Conservation (phyloP, 2,888 invertebrate genomes). For the Belgica antarctica region DNA sequence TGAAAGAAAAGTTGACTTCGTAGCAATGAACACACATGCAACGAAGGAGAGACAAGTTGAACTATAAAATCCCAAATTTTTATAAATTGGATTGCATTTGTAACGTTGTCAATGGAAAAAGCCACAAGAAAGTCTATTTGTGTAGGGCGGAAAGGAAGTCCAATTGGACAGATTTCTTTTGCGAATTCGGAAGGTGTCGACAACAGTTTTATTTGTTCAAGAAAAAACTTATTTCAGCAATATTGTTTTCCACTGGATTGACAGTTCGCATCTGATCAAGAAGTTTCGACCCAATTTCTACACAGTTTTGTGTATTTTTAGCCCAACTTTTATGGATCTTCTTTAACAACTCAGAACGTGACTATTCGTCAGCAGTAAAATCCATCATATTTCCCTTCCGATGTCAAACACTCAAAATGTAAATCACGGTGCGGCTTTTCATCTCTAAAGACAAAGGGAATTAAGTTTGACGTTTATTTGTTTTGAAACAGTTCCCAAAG, state of each 20-base stretch:
- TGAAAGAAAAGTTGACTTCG: too few relatives aligned
- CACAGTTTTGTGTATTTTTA: too few relatives aligned
- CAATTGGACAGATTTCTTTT: too few relatives aligned
- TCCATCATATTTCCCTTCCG: background rate
- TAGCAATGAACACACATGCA: background rate
- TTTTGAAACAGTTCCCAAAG: constrained; percentile 36
- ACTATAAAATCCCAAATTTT: constrained; percentile 2
- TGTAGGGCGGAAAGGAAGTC: too few relatives aligned
- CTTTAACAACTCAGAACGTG: too few relatives aligned
- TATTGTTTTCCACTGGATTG: background rate
- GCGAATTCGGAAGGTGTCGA: background rate
- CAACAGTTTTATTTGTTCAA: background rate
- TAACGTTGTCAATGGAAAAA: background rate
- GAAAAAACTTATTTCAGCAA: background rate
- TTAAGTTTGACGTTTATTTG: constrained; percentile 43
- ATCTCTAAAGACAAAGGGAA: constrained; percentile 34
- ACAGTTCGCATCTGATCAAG: background rate
- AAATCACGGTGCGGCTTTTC: background rate
- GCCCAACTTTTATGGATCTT: too few relatives aligned
- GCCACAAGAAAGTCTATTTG: background rate
- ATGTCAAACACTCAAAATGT: background rate
- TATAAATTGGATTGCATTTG: constrained; percentile 9
- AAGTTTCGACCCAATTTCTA: too few relatives aligned
- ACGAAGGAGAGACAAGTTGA: constrained; percentile 5
- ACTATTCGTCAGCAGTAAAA: too few relatives aligned